phyloP scores from a whole-genome alignment of 2,113 vertebrate species.

The Dasypus novemcinctus region DNA sequence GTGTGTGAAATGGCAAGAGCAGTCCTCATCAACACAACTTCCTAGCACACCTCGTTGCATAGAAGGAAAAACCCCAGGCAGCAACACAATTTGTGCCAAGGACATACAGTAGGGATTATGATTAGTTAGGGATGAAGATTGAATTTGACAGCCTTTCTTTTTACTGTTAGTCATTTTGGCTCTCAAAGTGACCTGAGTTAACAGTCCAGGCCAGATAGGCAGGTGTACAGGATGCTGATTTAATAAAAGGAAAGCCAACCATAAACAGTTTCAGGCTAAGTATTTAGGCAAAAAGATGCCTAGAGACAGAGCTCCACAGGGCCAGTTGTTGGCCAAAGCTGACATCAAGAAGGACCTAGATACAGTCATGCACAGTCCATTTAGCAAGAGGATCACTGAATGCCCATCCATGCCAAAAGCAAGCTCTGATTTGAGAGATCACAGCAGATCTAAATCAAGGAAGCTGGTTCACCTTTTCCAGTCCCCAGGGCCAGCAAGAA shows the following conservation, averaged over 20 bases:
- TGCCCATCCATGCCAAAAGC: not conserved
- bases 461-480: not conserved
- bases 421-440: not conserved
- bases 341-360: not conserved
- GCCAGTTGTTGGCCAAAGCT: not conserved
- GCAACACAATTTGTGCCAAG: slow-evolving; percentile 41
- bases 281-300: not conserved
- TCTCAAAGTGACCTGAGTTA: slow-evolving; percentile 53
- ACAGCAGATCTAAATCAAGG: not conserved
- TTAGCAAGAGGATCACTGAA: not conserved
- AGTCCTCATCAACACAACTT: not conserved
- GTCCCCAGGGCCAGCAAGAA: not conserved
- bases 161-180: slow-evolving; percentile 28
- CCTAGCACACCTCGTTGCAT: slow-evolving; percentile 39
- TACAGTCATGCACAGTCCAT: not conserved
- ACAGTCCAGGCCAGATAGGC: not conserved
- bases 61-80: slow-evolving; percentile 43
- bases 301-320: not conserved
- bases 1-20: slow-evolving; percentile 16
- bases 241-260: not conserved
- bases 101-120: slow-evolving; percentile 63
- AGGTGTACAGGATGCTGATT: not conserved
- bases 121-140: slow-evolving; percentile 44
- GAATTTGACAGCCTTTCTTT: slow-evolving; percentile 9
- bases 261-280: not conserved